Base-by-base conservation (phyloP, 2,113 vertebrate genomes). In the Petrocephalus zakoni region DNA sequence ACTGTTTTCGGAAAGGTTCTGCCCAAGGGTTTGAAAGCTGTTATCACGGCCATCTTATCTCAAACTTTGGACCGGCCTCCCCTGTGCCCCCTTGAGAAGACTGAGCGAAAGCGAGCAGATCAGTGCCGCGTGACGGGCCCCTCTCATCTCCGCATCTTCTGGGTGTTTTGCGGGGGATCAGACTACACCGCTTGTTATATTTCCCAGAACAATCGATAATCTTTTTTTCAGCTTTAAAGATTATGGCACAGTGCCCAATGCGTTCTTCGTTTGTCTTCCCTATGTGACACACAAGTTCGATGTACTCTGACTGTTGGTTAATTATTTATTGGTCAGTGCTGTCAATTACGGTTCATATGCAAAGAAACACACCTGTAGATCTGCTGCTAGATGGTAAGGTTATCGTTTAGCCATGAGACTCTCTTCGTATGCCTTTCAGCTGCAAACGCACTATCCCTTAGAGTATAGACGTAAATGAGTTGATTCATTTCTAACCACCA, bases 1-100 rank as follows among this genome's bases (percentile, higher is more conserved):
- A 90, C 90, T 91, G 91, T 89, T 92, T 52, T 86, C 51, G 11
- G 51, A 37, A 56, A 51, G 52, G 10, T 85, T 56, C 42, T 46
- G 82, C 42, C 46, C 46, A n/a, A 46, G 81, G 81, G 81, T 83
- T 49, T 83, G 81, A 49, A 83, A 22, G 8, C 42, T 17, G 46
- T 49, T 49, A 83, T 83, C 81, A 22, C 0, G 46, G 81, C 34
- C n/a, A 49, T 85, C 51, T 34, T 29, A 9, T 55, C 13, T 29
- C 51, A 19, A 8, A 15, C 51, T 55, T 86, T 34, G 84, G 84
- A 13, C 51, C 4, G 17, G 29, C 19, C 5, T 86, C 52, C 52
- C 52, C 17, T 34, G 52, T 55, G 22, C 51, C 84, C 84, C 7
- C 84, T 53, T 29, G 25, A 19, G 37, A 82, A 49, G 78, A 19